Base-by-base conservation (phyloP, 2,888 invertebrate species). In the Prosopocoilus inquinatus region DNA sequence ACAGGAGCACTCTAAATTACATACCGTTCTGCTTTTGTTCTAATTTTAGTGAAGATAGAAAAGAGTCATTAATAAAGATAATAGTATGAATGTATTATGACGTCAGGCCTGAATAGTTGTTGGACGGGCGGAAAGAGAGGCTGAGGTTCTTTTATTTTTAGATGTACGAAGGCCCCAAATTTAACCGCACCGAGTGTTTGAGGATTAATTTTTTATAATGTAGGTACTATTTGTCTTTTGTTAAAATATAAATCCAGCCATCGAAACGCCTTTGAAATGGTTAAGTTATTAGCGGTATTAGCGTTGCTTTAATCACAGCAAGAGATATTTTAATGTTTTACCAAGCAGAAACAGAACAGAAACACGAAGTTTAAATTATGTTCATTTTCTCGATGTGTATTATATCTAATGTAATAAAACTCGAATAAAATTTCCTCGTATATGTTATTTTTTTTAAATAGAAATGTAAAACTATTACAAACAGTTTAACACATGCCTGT, bases 61-160 rank as follows among this genome's bases (percentile, higher is more conserved):
- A 63, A 58, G 55, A 60, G 61, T 63, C 61, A 63, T 63, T 64
- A 64, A 63, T 63, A 64, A 60, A 64, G 64, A 64, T 63, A 63
- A 63, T 61, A 61, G 63, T 58, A 60, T 58, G 58, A 58, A 57
- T 61, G 55, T 58, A 57, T 48, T 45, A 54, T 64, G 61, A 63
- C 61, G 62, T 63, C 64, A 64, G 38, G 45, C 41, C 20, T 28
- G 20, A 28, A 28, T 28, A 28, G 20, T 28, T 28, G 20, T 28
- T 5, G 9, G 38, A 38, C 11, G 38, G 11, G 12, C 41, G 16
- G 9, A 16, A 41, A 41, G 41, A 9, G 12, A 41, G 12, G 15
- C 11, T 13, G 9, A 12, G 11, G 38, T 12, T 11, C 38, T 11
- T 11, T 38, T 38, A 38, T 38, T 38, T 13, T 38, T 38, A 38